Base-by-base conservation (phyloP, 2,797 vertebrate genomes). In the Geotrypetes seraphini region DNA sequence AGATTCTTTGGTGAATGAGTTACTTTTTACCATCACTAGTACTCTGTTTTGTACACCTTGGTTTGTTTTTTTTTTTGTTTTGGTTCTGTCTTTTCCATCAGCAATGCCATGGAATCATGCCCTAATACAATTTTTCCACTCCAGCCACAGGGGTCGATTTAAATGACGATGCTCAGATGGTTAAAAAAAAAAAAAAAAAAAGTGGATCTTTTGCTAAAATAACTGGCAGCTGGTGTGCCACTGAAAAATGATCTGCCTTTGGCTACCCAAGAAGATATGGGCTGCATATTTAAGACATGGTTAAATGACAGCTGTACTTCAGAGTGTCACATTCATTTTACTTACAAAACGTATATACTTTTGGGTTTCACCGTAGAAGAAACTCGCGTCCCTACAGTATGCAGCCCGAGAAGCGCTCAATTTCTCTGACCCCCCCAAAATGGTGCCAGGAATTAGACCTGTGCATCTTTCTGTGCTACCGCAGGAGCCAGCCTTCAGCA, bases 101-200 rank as follows among this genome's bases (percentile, higher is more conserved):
- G 48, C 79, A 69, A 83, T 64, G 62, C 65, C 59, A 79, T 57
- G 58, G 56, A 62, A 65, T 54, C 64, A 62, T 70, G 60, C 63
- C 50, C 55, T 66, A 64, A 73, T 76, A 63, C 73, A 79, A 57
- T 66, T 28, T 75, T 81, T 80, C 79, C 78, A 79, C 79, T 78
- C 75, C 74, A 84, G 66, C 66, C 73, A 73, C 91, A 90, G 92
- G 91, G 91, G 86, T 98, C 91, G 91, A 96, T 97, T 96, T 95
- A 87, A 86, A 78, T 79, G 52, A 46, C 57, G 59, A 25, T 59
- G 57, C 61, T 67, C 49, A 72, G 53, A 67, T 63, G 32, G 13
- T 53, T 25, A 23, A 45, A 39, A 32, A 18, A 8, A 33, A 25
- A 25, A 52, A n/a, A n/a, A n/a, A n/a, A n/a, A n/a, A n/a, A n/a